Base-by-base conservation (phyloP, 2,888 invertebrate species). In the Trachelus iudaicus region DNA sequence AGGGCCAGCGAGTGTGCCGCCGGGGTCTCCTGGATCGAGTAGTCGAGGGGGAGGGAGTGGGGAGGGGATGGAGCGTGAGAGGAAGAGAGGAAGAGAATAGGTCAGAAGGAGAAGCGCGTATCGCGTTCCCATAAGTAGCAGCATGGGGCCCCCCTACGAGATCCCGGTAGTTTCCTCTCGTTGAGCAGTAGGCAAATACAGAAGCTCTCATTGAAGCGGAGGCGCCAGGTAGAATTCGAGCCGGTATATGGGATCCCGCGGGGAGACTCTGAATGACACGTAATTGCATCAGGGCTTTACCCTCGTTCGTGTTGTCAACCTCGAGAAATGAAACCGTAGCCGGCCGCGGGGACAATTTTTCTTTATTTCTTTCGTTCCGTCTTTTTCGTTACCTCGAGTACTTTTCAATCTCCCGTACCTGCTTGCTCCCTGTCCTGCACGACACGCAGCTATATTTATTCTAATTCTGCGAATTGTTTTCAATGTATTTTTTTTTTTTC, bases 101-200 rank as follows among this genome's bases (percentile, higher is more conserved):
- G 35, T 35, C 35, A 35, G 12, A 12, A 69, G 33, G 69, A 86
- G 84, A 85, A 85, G 84, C 85, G 83, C 84, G 84, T 86, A 88
- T 86, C 85, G 83, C 84, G 85, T 89, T 89, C 89, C 88, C 88
- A 88, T 89, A 86, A 87, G 87, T 88, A 86, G 84, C 87, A 83
- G 85, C 82, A 83, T 81, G 82, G 82, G 83, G 83, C 81, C 80
- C 81, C 81, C 78, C 77, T 81, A 79, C 69, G 69, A 69, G 30
- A 69, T 30, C 69, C 69, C 11, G 11, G 69, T 6, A 30, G 78
- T 81, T 79, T 83, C 80, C 83, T 81, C 81, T 33, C 33, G 80
- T 80, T 79, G 75, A n/a, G 69, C 69, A 30, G 31, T 31, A 69
- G 69, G 69, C 31, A 69, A 69, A 37, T 37, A 37, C 37, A 37